Conservation (phyloP, 2,797 vertebrate genomes). For the Halcyon smyrnensis region DNA sequence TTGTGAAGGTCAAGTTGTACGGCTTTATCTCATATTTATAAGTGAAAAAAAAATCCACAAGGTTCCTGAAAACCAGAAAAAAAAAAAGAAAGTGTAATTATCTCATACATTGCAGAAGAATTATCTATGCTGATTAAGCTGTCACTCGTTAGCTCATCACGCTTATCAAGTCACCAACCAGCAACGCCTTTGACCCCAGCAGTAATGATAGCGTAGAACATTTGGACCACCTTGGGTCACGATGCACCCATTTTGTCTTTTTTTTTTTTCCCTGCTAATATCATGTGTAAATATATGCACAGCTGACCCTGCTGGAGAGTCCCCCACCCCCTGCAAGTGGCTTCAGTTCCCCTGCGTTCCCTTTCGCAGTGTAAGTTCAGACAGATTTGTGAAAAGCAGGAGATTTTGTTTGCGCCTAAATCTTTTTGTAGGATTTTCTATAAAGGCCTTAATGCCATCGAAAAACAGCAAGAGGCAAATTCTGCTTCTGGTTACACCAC, state of each 20-base stretch:
- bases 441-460: conserved; percentile 61
- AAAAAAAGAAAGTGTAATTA: not conserved
- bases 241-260: not conserved
- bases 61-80: not conserved
- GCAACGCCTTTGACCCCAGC: not conserved
- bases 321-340: not conserved
- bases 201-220: not conserved
- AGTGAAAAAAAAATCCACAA: not conserved
- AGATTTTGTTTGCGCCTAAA: conserved; percentile 43
- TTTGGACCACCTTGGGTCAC: not conserved
- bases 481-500: not conserved
- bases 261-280: not conserved
- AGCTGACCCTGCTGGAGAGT: conserved; percentile 40
- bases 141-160: not conserved
- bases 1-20: not conserved
- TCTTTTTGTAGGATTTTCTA: conserved; percentile 67
- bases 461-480: conserved; percentile 52
- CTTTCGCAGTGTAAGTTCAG: not conserved
- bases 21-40: not conserved
- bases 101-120: not conserved
- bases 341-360: not conserved
- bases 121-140: conserved; percentile 47
- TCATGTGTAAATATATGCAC: conserved; percentile 22
- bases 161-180: conserved; percentile 6
- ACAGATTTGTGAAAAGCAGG: conserved; percentile 27